These are phyloP conservation scores for Noctuana brunneofusca DNA, from an alignment of 2,888 invertebrate genomes.

Conservation along the genomic window DNA sequence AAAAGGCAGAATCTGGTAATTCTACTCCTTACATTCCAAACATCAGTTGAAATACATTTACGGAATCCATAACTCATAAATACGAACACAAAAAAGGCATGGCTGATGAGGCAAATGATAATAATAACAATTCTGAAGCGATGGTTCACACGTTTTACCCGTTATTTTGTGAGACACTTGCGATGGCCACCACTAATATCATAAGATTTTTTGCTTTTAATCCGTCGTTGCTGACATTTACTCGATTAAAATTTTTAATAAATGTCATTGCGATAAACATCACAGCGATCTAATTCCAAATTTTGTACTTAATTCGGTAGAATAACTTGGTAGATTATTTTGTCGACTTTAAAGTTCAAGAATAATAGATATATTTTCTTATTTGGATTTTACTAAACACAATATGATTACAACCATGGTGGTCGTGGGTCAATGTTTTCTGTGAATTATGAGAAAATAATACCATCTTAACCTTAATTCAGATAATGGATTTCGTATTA, in stretches of 20 bases:
- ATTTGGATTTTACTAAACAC: not conserved
- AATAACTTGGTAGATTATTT: constrained; percentile 7
- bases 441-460: constrained; percentile 29
- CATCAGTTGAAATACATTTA: constrained; percentile 35
- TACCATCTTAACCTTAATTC: constrained; percentile 33
- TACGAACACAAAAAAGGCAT: constrained; percentile 35
- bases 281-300: constrained; percentile 31
- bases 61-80: constrained; percentile 36
- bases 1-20: constrained; percentile 35
- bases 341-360: not conserved
- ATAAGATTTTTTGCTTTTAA: constrained; percentile 47
- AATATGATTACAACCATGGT: constrained; percentile 15
- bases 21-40: constrained; percentile 34
- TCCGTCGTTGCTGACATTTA: constrained; percentile 69
- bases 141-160: constrained; percentile 39
- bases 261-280: constrained; percentile 43
- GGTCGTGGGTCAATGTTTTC: constrained; percentile 18
- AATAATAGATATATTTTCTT: constrained; percentile 4
- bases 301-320: constrained; percentile 31
- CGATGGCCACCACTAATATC: constrained; percentile 37
- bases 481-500: constrained; percentile 29
- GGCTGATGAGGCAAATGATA: constrained; percentile 36
- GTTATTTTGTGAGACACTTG: constrained; percentile 38
- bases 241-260: constrained; percentile 60
- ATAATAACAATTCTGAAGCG: constrained; percentile 32